Percentiles rank a stretch among this genome's conserved stretches.
phyloP scores from a whole-genome alignment of 2,888 invertebrate genomes.

The Eristalis intricaria region DNA sequence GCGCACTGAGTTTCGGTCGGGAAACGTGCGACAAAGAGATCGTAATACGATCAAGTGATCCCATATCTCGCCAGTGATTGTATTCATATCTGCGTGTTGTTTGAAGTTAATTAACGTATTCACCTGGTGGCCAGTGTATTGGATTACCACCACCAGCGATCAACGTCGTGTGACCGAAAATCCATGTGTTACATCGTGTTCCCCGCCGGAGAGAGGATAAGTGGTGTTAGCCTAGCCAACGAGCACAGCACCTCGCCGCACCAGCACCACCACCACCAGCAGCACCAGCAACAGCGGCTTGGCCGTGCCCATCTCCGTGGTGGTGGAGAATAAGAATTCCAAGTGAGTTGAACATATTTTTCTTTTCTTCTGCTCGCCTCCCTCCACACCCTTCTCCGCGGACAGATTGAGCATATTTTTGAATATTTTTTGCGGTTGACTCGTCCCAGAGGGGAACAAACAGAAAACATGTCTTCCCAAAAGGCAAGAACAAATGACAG shows the following conservation, averaged over 20 bases:
- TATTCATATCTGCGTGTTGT: conserved; percentile 37
- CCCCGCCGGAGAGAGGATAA: conserved; percentile 22
- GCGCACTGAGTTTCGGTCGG: neutral
- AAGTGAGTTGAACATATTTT: conserved; percentile 49
- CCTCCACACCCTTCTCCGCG: conserved; percentile 2
- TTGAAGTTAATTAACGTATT: conserved; percentile 64
- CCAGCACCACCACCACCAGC: too few relatives aligned
- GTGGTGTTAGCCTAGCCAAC: conserved; percentile 24
- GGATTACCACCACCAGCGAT: conserved; percentile 57
- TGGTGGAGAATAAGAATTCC: conserved; percentile 51
- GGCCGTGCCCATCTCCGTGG: conserved; percentile 41
- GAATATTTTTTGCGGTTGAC: conserved; percentile 24
- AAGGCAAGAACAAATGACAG: conserved; percentile 15
- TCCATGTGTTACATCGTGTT: conserved; percentile 61
- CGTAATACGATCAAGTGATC: conserved; percentile 64
- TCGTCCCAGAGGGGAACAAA: neutral
- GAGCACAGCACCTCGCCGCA: conserved; percentile 13
- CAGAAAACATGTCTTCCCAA: neutral
- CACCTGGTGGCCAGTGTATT: conserved; percentile 53
- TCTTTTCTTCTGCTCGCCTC: conserved; percentile 12
- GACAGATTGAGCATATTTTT: conserved; percentile 42
- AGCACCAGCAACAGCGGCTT: conserved; percentile 12
- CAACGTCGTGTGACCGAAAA: conserved; percentile 45
- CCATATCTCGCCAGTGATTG: conserved; percentile 50
- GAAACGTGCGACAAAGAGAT: conserved; percentile 42